Evolutionary conservation across 37 sponge, comb jelly and placozoan genomes (phyloP).

Genomic region (Chondrilla cf. caribensis): DNA sequence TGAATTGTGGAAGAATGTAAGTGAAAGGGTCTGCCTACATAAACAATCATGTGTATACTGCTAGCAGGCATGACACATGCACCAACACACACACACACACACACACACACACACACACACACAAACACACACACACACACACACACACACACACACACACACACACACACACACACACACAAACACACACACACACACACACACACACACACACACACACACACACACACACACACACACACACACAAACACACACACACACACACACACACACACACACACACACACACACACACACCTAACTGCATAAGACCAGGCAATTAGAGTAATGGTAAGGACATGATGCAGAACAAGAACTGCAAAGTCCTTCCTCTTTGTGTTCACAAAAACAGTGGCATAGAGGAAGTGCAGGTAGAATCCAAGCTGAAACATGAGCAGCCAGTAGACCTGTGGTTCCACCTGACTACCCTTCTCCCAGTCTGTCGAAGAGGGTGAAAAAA

Average conservation of each 20-base stretch:
- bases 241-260: no score
- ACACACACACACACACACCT: conserved; percentile 23
- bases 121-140: background rate
- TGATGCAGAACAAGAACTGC: conserved; percentile 76
- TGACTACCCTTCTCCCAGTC: conserved; percentile 10
- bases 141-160: background rate
- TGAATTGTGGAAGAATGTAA: no score
- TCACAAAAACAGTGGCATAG: conserved; percentile 47
- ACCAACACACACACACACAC: background rate
- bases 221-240: background rate
- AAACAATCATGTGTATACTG: no score
- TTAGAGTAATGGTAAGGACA: conserved; percentile 52
- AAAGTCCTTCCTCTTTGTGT: conserved; percentile 65
- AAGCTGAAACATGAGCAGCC: conserved; percentile 58
- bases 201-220: background rate
- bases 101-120: no score
- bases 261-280: background rate
- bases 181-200: no score
- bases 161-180: background rate
- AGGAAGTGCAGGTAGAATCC: conserved; percentile 57
- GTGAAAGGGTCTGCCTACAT: no score
- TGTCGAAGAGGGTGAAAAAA: background rate
- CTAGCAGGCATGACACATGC: no score
- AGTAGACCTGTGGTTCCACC: conserved; percentile 21
- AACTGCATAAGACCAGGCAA: conserved; percentile 37